phyloP scores from a whole-genome alignment of 1,140 invertebrate species.

The Drosophila yakuba region DNA sequence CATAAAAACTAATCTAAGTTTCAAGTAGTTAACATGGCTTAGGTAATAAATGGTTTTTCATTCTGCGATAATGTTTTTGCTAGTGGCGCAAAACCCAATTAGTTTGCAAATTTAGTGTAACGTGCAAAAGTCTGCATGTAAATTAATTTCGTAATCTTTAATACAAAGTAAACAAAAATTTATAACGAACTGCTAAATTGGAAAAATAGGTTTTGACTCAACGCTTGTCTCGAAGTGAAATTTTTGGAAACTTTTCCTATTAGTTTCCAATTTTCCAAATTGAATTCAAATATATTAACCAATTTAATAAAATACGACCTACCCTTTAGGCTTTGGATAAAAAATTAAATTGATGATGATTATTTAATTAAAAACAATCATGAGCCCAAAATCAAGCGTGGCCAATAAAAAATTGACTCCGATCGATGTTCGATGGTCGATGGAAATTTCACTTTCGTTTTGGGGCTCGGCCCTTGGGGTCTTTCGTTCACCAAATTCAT shows the following conservation, averaged over 20 bases:
- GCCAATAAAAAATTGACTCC: conserved; percentile 48
- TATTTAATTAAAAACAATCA: conserved; percentile 47
- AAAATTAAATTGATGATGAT: conserved; percentile 49
- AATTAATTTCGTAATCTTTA: neutral
- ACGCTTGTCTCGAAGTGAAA: conserved; percentile 8
- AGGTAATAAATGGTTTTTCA: neutral
- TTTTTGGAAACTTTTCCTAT: too few relatives aligned
- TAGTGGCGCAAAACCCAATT: neutral
- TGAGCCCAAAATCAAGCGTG: conserved; percentile 41
- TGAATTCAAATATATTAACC: conserved; percentile 7
- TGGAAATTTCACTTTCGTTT: conserved; percentile 74
- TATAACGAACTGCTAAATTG: neutral
- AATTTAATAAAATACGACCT: conserved; percentile 35
- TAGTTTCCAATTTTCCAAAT: neutral
- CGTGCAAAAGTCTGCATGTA: neutral
- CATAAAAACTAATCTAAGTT: neutral
- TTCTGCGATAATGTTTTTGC: neutral
- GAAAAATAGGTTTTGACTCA: neutral
- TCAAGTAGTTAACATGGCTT: neutral
- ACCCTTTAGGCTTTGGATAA: conserved; percentile 11
- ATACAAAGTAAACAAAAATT: neutral
- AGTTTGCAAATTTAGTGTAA: neutral
- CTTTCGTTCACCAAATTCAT: conserved; percentile 61
- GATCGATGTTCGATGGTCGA: conserved; percentile 54
- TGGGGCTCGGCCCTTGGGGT: conserved; percentile 16